Base-by-base conservation (phyloP, 2,888 invertebrate species). In the Latrodectus hesperus region DNA sequence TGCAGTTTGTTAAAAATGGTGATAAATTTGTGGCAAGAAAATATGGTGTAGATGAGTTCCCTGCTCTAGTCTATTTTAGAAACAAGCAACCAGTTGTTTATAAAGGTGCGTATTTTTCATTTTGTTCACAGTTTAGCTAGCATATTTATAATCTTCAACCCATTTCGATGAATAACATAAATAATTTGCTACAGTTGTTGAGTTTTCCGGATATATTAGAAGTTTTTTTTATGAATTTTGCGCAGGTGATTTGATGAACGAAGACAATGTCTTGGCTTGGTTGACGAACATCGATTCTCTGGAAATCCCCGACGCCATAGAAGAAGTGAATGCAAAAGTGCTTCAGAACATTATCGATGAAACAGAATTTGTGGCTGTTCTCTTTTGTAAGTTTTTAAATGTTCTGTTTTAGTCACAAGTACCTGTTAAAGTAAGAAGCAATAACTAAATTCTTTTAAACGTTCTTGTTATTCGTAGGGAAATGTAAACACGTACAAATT, bases 81-180 rank as follows among this genome's bases (percentile, higher is more conserved):
- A 96, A 98, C 93, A 97, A 96, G 93, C 96, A 97, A 94, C 98
- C 98, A 92, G 97, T 98, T 93, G 96, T 98, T 92, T 98, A 98
- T 93, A 98, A 98, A 94, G 98, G 96, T 96, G 92, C 93, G 90
- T 82, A 17, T 9, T 38, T 38, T 38, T 38, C 6, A 38, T 38
- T 38, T 38, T 38, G 38, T 6, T 38, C 2, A 38, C 6, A 6
- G 6, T 38, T 38, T 38, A 38, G 38, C 38, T 6, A 38, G 38
- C 38, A 38, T 38, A 38, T 38, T 38, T 38, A 38, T 38, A 38
- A 38, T 38, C 38, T 38, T 38, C 38, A 38, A 38, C 6, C 38
- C 1, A 38, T 38, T 38, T 38, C 38, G 38, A 38, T 38, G 38
- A 38, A 38, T 6, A 38, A 3, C 38, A 38, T 38, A 38, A 38